phyloP scores from a whole-genome alignment of 1,140 invertebrate species.

The Aphelenchoides avenae region DNA sequence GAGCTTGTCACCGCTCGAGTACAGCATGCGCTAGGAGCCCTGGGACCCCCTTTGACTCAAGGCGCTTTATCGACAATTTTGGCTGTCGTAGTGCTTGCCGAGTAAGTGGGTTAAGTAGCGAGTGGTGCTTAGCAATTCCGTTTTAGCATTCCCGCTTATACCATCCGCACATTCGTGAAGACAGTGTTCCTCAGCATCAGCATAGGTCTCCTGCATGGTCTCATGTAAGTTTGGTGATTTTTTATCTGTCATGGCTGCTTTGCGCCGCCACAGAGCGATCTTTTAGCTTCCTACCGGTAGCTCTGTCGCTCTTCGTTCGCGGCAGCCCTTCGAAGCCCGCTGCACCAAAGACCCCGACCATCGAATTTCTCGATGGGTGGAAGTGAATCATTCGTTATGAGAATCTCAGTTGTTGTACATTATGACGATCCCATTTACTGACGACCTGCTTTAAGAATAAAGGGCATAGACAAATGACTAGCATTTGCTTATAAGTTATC shows the following conservation, averaged over 20 bases:
- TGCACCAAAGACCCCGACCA: too few species aligned
- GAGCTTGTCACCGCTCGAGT: conserved; percentile 74
- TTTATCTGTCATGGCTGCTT: too few species aligned
- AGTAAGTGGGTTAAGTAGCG: conserved; percentile 94
- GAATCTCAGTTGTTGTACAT: too few species aligned
- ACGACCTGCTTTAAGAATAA: too few species aligned
- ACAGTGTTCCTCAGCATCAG: conserved; percentile 89
- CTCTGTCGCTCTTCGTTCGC: conserved; percentile 74
- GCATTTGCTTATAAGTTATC: too few species aligned
- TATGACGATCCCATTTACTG: too few species aligned
- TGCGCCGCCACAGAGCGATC: too few species aligned
- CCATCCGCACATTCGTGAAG: conserved; percentile 91
- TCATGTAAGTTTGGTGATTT: too few species aligned
- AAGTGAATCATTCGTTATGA: too few species aligned
- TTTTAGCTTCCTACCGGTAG: conserved; percentile 84
- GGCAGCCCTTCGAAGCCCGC: too few species aligned
- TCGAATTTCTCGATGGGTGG: too few species aligned
- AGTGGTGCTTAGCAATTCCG: conserved; percentile 84
- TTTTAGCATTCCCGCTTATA: conserved; percentile 65
- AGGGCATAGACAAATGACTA: too few species aligned
- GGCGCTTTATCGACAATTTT: conserved; percentile 86
- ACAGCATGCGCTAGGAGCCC: conserved; percentile 76
- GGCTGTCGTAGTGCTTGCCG: conserved; percentile 77
- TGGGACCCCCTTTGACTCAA: conserved; percentile 77
- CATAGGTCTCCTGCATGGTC: conserved; percentile 80